Conservation (phyloP, 2,797 vertebrate species). For the Buphagus erythrorhynchus region DNA sequence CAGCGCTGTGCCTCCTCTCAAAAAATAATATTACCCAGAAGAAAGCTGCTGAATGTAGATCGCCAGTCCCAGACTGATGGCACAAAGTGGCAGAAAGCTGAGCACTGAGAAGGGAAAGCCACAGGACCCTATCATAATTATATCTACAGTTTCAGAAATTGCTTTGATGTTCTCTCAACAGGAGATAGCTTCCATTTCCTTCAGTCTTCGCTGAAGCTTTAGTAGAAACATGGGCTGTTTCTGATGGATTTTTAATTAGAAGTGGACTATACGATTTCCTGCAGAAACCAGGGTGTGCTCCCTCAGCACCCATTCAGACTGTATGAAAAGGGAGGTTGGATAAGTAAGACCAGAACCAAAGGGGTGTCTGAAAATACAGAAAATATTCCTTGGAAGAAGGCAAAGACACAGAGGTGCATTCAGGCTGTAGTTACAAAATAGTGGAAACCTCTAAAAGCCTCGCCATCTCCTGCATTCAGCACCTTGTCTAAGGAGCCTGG, state of each 20-base stretch:
- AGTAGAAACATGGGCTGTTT: neutral
- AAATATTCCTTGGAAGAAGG: neutral
- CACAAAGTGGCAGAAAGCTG: neutral
- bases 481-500: neutral
- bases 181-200: neutral
- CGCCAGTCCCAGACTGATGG: fast-evolving
- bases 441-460: neutral
- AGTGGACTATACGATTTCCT: fast-evolving
- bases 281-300: neutral
- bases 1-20: neutral
- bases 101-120: neutral
- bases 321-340: neutral
- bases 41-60: neutral
- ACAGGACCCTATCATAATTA: neutral
- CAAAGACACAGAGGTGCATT: neutral
- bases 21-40: neutral
- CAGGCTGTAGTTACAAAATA: neutral
- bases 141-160: neutral
- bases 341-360: neutral
- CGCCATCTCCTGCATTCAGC: neutral
- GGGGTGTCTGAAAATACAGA: neutral
- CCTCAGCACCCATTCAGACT: neutral
- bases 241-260: neutral
- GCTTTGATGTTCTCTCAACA: neutral
- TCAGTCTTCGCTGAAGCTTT: neutral